Evolutionary conservation across 1,140 invertebrate genomes (phyloP), one percentile per base, ranked within the genome.

Genomic region (Chrysoperla carnea): DNA sequence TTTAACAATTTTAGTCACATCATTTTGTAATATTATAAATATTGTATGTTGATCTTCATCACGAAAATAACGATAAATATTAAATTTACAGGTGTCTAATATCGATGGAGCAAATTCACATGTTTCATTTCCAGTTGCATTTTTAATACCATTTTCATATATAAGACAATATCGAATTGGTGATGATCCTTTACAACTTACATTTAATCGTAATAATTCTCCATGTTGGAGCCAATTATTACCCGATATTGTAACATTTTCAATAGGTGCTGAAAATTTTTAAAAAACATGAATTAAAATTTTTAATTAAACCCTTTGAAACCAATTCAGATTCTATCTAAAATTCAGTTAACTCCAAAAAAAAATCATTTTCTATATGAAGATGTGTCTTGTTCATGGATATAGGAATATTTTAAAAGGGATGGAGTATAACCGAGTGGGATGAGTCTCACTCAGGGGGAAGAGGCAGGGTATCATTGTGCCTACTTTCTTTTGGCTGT

Each of bases 211-310:
- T n/a, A 86, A 54, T 37, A 85, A 61, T 42, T 84, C 78, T 37
- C 81, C 84, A 37, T 81, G 76, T 50, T 84, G 73, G 11, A 88
- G 64, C 84, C 84, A 89, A 50, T 78, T 80, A 31, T 75, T 73
- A 6, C 81, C 82, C 11, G 67, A 70, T 6, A 80, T 70, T 8
- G 68, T 71, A 8, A 84, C 59, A 48, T 75, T 72, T 11, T 63
- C 57, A 43, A 86, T 66, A 1, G 81, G 77, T 51, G 68, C 82
- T 85, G 52, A 15, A 66, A 69, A 56, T 52, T 43, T 37, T 45
- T 7, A 31, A 37, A 37, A 37, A 7, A 37, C 8, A 7, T 37
- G 12, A 6, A 12, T 37, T 37, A 37, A 13, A 6, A 31, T n/a
- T n/a, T n/a, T n/a, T n/a, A n/a, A n/a, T n/a, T n/a, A n/a, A n/a